Percentiles rank a stretch among this genome's conserved stretches.
Evolutionary conservation across 1,140 invertebrate species (phyloP).

Genomic region (Acyrthosiphon pisum): DNA sequence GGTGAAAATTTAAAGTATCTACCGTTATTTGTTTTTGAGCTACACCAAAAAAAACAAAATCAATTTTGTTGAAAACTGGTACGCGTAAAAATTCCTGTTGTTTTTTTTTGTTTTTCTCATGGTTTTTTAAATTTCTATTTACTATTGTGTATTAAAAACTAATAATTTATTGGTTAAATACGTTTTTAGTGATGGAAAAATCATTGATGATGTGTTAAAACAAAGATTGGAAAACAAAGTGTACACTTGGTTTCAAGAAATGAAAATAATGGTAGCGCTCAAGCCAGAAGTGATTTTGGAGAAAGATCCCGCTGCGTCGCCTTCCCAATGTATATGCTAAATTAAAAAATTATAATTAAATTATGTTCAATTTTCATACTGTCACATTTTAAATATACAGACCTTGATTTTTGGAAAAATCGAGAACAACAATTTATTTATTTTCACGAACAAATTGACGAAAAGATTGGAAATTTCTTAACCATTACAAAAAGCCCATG

Average conservation of each 20-base stretch:
- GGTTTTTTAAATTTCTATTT: neutral
- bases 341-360: neutral
- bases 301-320: neutral
- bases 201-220: constrained; percentile 22
- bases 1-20: too few species aligned
- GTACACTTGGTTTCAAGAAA: neutral
- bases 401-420: constrained; percentile 68
- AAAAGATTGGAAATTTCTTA: constrained; percentile 73
- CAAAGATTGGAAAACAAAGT: constrained; percentile 31
- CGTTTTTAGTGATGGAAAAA: constrained; percentile 39
- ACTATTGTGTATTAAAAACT: neutral
- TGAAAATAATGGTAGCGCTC: neutral
- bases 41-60: too few species aligned
- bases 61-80: too few species aligned
- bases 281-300: neutral
- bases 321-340: neutral
- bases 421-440: constrained; percentile 73
- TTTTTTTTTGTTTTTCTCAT: too few species aligned
- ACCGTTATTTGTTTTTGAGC: too few species aligned
- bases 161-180: neutral
- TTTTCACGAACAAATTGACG: constrained; percentile 70
- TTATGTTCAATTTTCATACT: neutral
- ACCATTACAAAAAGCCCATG: neutral
- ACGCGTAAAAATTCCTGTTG: too few species aligned
- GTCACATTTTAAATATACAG: neutral